phyloP scores from a whole-genome alignment of 2,888 invertebrate genomes.

The Pristionchus fissidentatus region DNA sequence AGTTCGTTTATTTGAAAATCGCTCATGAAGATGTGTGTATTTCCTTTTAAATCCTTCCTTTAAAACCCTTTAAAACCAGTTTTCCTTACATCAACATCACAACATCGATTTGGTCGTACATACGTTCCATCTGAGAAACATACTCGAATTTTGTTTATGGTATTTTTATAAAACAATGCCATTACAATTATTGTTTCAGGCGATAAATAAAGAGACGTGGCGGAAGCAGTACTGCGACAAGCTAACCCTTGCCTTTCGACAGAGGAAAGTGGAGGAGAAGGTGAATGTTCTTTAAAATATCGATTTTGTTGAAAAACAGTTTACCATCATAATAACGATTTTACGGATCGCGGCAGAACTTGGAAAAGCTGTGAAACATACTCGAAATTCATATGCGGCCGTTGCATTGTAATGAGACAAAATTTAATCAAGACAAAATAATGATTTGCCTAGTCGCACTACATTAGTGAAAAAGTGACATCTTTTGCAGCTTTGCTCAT shows the following conservation, averaged over 20 bases:
- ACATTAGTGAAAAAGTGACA: no score
- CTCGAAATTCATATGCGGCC: no score
- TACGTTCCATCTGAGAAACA: no score
- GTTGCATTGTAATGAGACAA: no score
- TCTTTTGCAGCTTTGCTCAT: no score
- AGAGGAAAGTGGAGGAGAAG: constrained; percentile 87
- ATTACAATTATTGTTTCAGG: constrained; percentile 79
- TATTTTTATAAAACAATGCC: background rate
- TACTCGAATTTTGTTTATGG: background rate
- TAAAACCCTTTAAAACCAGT: background rate
- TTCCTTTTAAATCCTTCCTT: constrained; percentile 76
- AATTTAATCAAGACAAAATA: no score
- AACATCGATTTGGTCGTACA: background rate
- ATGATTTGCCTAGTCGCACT: no score
- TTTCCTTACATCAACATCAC: constrained; percentile 21
- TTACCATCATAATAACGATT: no score
- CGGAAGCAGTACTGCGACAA: constrained; percentile 84
- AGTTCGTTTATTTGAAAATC: constrained; percentile 79
- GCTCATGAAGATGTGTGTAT: background rate
- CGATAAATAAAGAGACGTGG: constrained; percentile 75
- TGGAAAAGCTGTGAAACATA: no score
- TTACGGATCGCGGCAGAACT: no score
- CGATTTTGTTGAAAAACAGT: no score
- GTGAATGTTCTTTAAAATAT: constrained; percentile 76
- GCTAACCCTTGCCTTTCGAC: constrained; percentile 88